Percentiles rank a stretch among this genome's conserved stretches.
phyloP scores from a whole-genome alignment of 1,140 invertebrate species.

The Saccostrea glomerata region DNA sequence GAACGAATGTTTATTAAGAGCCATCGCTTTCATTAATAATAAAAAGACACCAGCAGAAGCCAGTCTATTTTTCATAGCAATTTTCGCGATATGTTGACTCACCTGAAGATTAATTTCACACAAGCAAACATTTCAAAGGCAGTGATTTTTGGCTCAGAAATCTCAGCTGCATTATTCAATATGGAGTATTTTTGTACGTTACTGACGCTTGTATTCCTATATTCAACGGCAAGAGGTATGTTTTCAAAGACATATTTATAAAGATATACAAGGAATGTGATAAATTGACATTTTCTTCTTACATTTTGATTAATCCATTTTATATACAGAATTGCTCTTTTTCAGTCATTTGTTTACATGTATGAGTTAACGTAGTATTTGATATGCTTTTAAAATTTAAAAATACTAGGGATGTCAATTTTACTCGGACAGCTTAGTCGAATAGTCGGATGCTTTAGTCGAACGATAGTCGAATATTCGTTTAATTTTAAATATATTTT shows the following conservation, averaged over 20 bases:
- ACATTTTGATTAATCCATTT: too few relatives aligned
- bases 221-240: not conserved
- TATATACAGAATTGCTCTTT: not conserved
- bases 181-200: slow-evolving; percentile 1
- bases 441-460: too few relatives aligned
- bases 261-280: not conserved
- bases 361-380: not conserved
- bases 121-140: not conserved
- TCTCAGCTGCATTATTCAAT: not conserved
- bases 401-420: not conserved
- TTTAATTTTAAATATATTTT: too few relatives aligned
- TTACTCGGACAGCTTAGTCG: too few relatives aligned
- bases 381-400: not conserved
- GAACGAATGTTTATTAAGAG: not conserved
- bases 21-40: not conserved
- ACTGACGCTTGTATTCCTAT: not conserved
- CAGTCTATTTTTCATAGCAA: not conserved
- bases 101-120: not conserved
- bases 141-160: not conserved
- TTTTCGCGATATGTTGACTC: not conserved
- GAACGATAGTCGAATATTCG: too few relatives aligned
- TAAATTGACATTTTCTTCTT: not conserved
- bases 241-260: not conserved
- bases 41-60: not conserved
- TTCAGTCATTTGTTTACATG: not conserved